Base-by-base conservation (phyloP, 2,113 vertebrate genomes). In the Illadopsis cleaveri region DNA sequence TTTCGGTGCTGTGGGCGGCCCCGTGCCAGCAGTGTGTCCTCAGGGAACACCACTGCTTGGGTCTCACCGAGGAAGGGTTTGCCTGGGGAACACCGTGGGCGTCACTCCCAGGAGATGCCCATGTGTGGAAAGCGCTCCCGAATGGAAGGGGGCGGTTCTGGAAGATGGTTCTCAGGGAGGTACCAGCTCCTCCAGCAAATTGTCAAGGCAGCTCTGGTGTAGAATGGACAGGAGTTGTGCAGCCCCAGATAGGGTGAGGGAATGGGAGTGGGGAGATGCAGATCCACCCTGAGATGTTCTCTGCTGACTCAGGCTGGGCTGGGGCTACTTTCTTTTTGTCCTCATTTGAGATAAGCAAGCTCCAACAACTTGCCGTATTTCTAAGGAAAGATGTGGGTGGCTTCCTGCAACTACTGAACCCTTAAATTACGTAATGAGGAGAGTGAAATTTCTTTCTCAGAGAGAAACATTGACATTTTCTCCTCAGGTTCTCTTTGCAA, bases 351-450 rank as follows among this genome's bases (percentile, higher is more conserved):
- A 86, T 71, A 91, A 91, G 12, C 60, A 65, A 54, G 66, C 66
- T 94, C 70, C 81, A 12, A 45, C 64, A 45, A 37, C 42, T 83
- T 81, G 66, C 72, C 47, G 3, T 44, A 31, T 92, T 83, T 86
- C 86, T 65, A 71, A 93, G 83, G 86, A 75, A 81, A 95, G 72
- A 85, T 68, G 89, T 95, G 78, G 94, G 93, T 91, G 94, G 91
- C 78, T 97, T 94, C 69, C 87, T 3, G 18, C 38, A 76, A 82
- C 78, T 91, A 69, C 11, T 7, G 50, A 70, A 60, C 93, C 72
- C 83, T 54, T 7, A 14, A 90, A 82, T 90, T 87, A 70, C 6
- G 0, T 93, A 80, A 86, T 72, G 57, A 86, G 54, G 45, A 42
- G 85, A 9, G 40, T 19, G 66, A 95, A 73, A 80, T 93, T 88